Conservation (phyloP, 2,888 invertebrate genomes). For the Conistra vaccinii region DNA sequence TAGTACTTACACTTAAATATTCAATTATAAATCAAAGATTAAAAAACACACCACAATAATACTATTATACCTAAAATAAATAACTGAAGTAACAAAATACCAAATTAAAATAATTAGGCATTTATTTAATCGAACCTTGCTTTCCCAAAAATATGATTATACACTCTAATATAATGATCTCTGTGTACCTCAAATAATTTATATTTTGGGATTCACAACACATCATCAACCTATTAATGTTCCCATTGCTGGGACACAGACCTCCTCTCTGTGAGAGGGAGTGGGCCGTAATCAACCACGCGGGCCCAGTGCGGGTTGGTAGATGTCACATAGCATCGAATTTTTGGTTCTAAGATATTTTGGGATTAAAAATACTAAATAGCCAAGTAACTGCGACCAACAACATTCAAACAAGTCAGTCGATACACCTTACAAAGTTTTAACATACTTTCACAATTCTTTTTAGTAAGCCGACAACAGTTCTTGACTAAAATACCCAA, state of each 20-base stretch:
- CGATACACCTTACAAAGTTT: neutral
- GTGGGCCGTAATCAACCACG: no score
- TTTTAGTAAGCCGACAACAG: neutral
- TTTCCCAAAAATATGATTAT: neutral
- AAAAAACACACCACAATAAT: no score
- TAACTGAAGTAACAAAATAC: neutral
- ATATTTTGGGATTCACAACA: neutral
- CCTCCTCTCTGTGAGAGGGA: no score
- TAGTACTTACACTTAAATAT: no score
- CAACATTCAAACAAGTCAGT: neutral
- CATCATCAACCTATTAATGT: no score
- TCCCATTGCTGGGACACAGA: no score
- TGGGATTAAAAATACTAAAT: neutral
- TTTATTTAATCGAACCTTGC: neutral
- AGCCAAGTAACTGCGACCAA: neutral
- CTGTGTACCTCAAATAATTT: neutral
- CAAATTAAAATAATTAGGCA: neutral
- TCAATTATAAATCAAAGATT: no score
- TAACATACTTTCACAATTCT: slow-evolving; percentile 2
- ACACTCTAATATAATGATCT: neutral
- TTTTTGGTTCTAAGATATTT: no score
- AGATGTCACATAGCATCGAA: no score
- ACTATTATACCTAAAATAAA: no score
- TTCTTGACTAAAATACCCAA: slow-evolving; percentile 15
- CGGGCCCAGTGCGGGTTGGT: no score